Evolutionary conservation across 2,797 vertebrate genomes (phyloP).

Genomic region (Fundulus diaphanus): DNA sequence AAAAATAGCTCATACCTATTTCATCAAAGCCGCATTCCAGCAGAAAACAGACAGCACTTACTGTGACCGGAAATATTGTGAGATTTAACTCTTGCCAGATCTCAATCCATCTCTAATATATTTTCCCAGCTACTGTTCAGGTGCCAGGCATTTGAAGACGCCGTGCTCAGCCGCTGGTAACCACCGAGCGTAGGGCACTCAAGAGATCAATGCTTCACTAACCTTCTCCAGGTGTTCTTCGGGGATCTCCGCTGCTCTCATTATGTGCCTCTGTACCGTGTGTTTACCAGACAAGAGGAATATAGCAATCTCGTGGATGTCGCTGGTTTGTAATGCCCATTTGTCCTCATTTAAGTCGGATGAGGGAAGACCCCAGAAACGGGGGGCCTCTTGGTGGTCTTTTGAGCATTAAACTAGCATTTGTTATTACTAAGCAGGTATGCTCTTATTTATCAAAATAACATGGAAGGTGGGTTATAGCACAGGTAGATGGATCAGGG

Average conservation of each 20-base stretch:
- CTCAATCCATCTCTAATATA: background rate
- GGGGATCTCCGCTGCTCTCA: slow-evolving; percentile 63
- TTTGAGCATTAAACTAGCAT: slow-evolving; percentile 68
- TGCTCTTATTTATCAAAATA: slow-evolving; percentile 78
- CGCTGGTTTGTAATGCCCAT: slow-evolving; percentile 59
- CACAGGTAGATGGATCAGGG: slow-evolving; percentile 70
- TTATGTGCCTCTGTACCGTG: slow-evolving; percentile 66
- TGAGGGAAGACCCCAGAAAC: slow-evolving; percentile 51
- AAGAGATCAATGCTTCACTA: slow-evolving; percentile 75
- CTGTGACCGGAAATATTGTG: background rate
- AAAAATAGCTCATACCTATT: background rate
- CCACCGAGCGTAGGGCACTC: slow-evolving; percentile 59
- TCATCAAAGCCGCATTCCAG: background rate
- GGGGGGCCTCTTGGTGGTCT: slow-evolving; percentile 56
- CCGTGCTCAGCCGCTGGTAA: slow-evolving; percentile 41
- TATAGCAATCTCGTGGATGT: slow-evolving; percentile 39
- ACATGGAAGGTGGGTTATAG: slow-evolving; percentile 69
- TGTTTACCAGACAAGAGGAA: slow-evolving; percentile 63
- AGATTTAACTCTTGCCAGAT: background rate
- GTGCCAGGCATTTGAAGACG: slow-evolving; percentile 9
- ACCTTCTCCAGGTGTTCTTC: slow-evolving; percentile 67
- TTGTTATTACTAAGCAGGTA: slow-evolving; percentile 76
- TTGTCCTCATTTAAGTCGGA: slow-evolving; percentile 79
- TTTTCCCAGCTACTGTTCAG: background rate
- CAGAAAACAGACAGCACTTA: background rate